phyloP scores from a whole-genome alignment of 2,797 vertebrate species.

The Cichlasoma orientale region DNA sequence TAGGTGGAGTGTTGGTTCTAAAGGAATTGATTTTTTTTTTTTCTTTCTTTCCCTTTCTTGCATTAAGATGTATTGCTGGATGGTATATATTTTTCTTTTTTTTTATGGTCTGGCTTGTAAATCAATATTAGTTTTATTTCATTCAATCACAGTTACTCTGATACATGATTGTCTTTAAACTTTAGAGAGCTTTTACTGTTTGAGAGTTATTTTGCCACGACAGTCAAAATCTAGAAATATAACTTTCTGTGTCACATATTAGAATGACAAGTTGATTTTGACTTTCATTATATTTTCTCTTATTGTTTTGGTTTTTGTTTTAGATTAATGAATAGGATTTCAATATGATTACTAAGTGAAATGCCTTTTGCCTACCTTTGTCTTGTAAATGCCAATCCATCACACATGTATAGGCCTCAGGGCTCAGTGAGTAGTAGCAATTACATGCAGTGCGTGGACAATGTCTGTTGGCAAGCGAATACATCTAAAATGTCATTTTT shows the following conservation, averaged over 20 bases:
- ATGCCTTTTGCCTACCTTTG: conserved; percentile 64
- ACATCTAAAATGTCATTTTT: conserved; percentile 28
- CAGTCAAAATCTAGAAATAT: conserved; percentile 66
- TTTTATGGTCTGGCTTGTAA: conserved; percentile 60
- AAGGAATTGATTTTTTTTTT: conserved; percentile 62
- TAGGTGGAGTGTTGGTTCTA: conserved; percentile 73
- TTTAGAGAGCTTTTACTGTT: conserved; percentile 62
- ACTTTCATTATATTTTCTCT: conserved; percentile 42
- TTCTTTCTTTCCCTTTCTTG: conserved; percentile 33
- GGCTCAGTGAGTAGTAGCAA: conserved; percentile 44
- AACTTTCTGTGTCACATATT: conserved; percentile 54
- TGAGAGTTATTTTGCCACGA: conserved; percentile 63
- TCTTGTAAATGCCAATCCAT: conserved; percentile 63
- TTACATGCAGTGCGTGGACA: conserved; percentile 50
- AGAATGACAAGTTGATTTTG: conserved; percentile 59
- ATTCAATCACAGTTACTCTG: conserved; percentile 72
- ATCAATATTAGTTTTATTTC: conserved; percentile 69
- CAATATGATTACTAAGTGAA: conserved; percentile 50
- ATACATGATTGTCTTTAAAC: conserved; percentile 69
- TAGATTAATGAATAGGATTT: conserved; percentile 42
- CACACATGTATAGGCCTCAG: conserved; percentile 45
- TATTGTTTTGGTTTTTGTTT: conserved; percentile 29
- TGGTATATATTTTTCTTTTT: conserved; percentile 67
- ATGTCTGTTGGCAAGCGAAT: conserved; percentile 31
- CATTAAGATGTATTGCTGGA: conserved; percentile 79